These are phyloP conservation scores for Habrosyne pyritoides DNA, from an alignment of 2,888 invertebrate species.

Conservation along the genomic window DNA sequence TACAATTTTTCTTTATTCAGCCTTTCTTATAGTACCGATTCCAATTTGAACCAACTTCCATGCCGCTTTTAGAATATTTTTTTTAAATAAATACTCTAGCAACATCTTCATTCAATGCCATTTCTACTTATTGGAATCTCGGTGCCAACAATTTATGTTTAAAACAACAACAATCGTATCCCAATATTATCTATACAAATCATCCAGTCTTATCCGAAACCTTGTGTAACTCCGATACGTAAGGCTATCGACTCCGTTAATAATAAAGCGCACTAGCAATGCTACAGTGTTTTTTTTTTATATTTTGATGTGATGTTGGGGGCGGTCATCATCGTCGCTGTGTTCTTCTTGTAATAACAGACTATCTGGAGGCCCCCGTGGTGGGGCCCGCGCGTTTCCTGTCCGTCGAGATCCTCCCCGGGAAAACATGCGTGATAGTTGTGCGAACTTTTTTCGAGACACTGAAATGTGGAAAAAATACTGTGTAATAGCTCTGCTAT, in stretches of 20 bases:
- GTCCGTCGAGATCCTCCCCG: slow-evolving; percentile 84
- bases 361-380: slow-evolving; percentile 82
- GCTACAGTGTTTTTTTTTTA: slow-evolving; percentile 11
- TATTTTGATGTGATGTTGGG: slow-evolving; percentile 52
- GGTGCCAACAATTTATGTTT: slow-evolving; percentile 10
- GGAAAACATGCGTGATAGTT: slow-evolving; percentile 90
- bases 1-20: slow-evolving; percentile 54
- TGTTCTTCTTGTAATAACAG: slow-evolving; percentile 85
- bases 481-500: too few species aligned
- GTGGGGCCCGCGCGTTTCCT: slow-evolving; percentile 63
- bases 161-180: slow-evolving; percentile 49
- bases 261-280: slow-evolving; percentile 22
- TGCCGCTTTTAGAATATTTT: too few species aligned
- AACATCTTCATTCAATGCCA: neutral
- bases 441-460: slow-evolving; percentile 91
- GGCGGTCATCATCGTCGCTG: slow-evolving; percentile 84
- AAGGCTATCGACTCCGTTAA: slow-evolving; percentile 36
- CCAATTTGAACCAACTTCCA: neutral
- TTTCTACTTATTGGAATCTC: neutral
- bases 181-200: slow-evolving; percentile 54
- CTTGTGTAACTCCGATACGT: slow-evolving; percentile 53
- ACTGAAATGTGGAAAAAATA: slow-evolving; percentile 67
- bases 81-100: neutral
- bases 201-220: slow-evolving; percentile 76
- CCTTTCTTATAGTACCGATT: slow-evolving; percentile 48